These are phyloP conservation scores for Grantiella picta DNA, from an alignment of 2,113 vertebrate species.

Conservation along the genomic window DNA sequence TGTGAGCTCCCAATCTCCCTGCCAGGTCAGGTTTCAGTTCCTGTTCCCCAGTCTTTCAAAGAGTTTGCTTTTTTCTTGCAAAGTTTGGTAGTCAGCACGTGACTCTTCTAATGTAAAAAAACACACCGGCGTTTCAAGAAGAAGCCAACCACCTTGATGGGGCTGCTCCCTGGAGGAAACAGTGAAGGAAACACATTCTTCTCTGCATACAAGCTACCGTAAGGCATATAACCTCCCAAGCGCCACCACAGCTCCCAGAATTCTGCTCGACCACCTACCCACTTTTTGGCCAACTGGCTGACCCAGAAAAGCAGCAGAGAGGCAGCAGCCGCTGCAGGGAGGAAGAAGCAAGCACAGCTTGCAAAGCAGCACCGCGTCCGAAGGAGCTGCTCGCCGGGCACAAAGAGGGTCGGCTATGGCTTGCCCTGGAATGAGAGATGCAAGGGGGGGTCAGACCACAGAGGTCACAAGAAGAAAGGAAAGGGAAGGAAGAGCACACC, in stretches of 20 bases:
- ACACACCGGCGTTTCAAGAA: neutral
- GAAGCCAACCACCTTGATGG: neutral
- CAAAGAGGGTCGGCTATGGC: neutral
- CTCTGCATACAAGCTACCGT: neutral
- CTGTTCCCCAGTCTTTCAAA: neutral
- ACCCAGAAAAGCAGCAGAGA: slow-evolving; percentile 40
- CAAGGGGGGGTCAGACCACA: neutral
- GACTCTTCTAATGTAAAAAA: neutral
- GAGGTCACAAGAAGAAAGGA: slow-evolving; percentile 26
- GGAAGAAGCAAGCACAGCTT: neutral
- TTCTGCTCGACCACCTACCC: neutral
- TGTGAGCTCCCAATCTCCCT: neutral
- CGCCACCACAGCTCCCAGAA: neutral
- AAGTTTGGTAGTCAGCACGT: neutral
- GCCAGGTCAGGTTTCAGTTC: neutral
- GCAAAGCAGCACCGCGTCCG: rapidly evolving
- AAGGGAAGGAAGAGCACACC: neutral
- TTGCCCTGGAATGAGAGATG: neutral
- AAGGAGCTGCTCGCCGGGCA: neutral
- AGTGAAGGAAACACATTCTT: neutral
- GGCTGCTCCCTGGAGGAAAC: neutral
- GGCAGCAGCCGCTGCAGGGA: neutral
- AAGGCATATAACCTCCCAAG: neutral
- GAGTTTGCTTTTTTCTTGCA: neutral
- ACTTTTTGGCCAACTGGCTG: neutral